Conservation (phyloP, 2,888 invertebrate genomes). For the Apantesis nais region DNA sequence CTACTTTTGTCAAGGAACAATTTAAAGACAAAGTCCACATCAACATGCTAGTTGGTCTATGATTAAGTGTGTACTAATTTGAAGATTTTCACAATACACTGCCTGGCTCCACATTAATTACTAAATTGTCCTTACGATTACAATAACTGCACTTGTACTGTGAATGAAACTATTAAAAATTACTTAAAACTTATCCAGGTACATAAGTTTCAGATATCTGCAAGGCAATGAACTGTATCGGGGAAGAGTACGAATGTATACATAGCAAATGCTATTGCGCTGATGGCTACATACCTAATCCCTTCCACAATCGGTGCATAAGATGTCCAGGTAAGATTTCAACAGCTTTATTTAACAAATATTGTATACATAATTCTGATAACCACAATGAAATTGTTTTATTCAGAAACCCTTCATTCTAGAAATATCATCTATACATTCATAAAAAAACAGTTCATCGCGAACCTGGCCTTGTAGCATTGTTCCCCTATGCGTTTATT, state of each 20-base stretch:
- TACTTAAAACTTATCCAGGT: background rate
- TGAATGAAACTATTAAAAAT: background rate
- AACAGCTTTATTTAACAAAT: background rate
- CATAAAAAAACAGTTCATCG: too few relatives aligned
- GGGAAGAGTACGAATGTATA: conserved; percentile 70
- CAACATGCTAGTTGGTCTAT: too few relatives aligned
- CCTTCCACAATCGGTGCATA: conserved; percentile 64
- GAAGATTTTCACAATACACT: background rate
- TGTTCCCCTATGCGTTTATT: too few relatives aligned
- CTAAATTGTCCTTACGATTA: background rate
- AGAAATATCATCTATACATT: too few relatives aligned
- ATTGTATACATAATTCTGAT: background rate
- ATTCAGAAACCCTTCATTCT: background rate
- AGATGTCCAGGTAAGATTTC: conserved; percentile 72
- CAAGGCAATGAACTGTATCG: conserved; percentile 60
- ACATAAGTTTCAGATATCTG: conserved; percentile 58
- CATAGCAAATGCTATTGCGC: conserved; percentile 73
- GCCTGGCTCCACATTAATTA: background rate
- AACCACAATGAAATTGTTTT: background rate
- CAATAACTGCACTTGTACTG: background rate
- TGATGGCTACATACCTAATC: conserved; percentile 67
- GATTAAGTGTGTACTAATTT: too few relatives aligned
- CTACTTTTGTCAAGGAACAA: too few relatives aligned
- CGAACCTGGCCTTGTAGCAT: too few relatives aligned
- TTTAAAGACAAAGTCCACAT: too few relatives aligned